phyloP scores from a whole-genome alignment of 2,888 invertebrate species.

The Plusia festucae region DNA sequence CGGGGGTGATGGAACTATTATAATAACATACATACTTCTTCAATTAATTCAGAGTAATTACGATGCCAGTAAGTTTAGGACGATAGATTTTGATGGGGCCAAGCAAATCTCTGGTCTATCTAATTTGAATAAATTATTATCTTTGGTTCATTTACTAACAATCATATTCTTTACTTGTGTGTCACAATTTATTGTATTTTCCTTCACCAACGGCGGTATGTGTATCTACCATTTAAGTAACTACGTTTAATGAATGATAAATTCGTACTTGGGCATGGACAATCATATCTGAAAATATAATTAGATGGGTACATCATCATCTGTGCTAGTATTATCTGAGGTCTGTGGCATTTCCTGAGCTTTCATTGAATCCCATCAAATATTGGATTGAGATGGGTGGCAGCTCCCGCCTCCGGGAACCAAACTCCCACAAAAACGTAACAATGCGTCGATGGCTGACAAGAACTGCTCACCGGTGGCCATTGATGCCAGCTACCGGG shows the following conservation, averaged over 20 bases:
- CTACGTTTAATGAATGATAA: no score
- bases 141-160: no score
- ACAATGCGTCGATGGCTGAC: constrained; percentile 42
- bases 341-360: constrained; percentile 29
- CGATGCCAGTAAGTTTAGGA: not conserved
- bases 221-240: no score
- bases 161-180: no score
- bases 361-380: constrained; percentile 22
- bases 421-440: constrained; percentile 61
- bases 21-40: constrained; percentile 37
- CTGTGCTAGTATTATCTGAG: not conserved
- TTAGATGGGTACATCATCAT: not conserved
- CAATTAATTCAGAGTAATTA: constrained; percentile 17
- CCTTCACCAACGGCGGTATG: no score
- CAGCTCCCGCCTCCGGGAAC: constrained; percentile 55
- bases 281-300: not conserved
- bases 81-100: not conserved
- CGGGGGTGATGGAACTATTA: constrained; percentile 13
- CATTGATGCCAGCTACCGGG: constrained; percentile 58
- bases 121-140: no score
- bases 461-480: constrained; percentile 49
- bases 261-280: no score
- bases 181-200: no score
- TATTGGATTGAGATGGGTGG: constrained; percentile 53
- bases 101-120: not conserved